Percentiles rank a stretch among this genome's conserved stretches.
Conservation (phyloP, 2,888 invertebrate genomes). For the Chrysolina oricalcia region DNA sequence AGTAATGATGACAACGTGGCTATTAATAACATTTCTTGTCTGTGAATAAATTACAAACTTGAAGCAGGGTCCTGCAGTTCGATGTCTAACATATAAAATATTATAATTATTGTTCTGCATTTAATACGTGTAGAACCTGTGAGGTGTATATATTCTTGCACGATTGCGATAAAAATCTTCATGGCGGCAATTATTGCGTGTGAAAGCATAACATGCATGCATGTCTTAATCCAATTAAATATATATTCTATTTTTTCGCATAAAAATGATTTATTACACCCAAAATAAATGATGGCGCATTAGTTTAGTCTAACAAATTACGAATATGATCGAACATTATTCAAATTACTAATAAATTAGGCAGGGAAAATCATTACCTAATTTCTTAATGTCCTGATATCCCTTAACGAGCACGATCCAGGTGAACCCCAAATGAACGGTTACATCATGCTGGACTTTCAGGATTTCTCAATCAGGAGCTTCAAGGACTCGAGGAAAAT, state of each 20-base stretch:
- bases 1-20: slow-evolving; percentile 49
- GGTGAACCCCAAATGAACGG: slow-evolving; percentile 42
- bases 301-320: slow-evolving; percentile 52
- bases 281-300: slow-evolving; percentile 51
- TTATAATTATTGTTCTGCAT: slow-evolving; percentile 47
- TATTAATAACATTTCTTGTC: slow-evolving; percentile 48
- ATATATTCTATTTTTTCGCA: slow-evolving; percentile 53
- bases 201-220: slow-evolving; percentile 61
- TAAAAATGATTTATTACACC: slow-evolving; percentile 53
- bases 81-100: slow-evolving; percentile 46
- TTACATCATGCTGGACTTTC: slow-evolving; percentile 40
- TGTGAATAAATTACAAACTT: slow-evolving; percentile 47
- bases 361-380: slow-evolving; percentile 53
- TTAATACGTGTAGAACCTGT: slow-evolving; percentile 50
- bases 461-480: background rate
- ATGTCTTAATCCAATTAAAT: slow-evolving; percentile 64
- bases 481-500: background rate
- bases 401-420: slow-evolving; percentile 46
- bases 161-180: slow-evolving; percentile 55
- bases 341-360: slow-evolving; percentile 56
- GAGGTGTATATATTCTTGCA: slow-evolving; percentile 48
- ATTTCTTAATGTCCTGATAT: slow-evolving; percentile 53
- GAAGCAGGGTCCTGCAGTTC: slow-evolving; percentile 44
- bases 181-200: slow-evolving; percentile 56
- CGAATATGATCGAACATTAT: slow-evolving; percentile 54